Conservation (phyloP, 2,888 invertebrate species). For the Osedax frankpressi region DNA sequence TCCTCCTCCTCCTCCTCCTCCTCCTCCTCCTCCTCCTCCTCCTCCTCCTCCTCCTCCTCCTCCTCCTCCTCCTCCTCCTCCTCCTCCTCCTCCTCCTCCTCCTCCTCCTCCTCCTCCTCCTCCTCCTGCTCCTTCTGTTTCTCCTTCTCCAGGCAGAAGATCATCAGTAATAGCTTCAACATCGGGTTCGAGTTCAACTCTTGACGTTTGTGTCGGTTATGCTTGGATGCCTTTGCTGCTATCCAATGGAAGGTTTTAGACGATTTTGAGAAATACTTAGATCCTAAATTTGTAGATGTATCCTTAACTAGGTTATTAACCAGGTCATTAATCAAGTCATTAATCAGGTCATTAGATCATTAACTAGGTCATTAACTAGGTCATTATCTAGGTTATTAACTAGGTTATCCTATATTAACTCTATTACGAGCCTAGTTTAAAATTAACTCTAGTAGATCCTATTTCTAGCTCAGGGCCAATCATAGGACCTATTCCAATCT, state of each 20-base stretch:
- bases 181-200: slow-evolving; percentile 26
- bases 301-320: not conserved
- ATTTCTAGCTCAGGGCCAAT: no score
- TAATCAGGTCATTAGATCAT: no score
- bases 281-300: not conserved
- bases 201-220: slow-evolving; percentile 65
- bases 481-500: no score
- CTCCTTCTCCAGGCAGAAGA: not conserved
- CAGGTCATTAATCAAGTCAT: no score
- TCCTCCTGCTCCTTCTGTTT: no score
- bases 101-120: not conserved
- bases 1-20: not conserved
- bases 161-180: not conserved
- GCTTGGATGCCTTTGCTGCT: slow-evolving; percentile 75
- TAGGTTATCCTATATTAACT: no score
- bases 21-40: not conserved
- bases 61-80: not conserved
- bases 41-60: not conserved
- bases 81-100: not conserved
- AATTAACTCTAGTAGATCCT: no score
- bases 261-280: no score
- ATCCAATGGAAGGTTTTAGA: slow-evolving; percentile 61
- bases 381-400: no score
- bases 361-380: no score
- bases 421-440: no score